phyloP scores from a whole-genome alignment of 2,888 invertebrate genomes.

The Lamellibrachia columna region DNA sequence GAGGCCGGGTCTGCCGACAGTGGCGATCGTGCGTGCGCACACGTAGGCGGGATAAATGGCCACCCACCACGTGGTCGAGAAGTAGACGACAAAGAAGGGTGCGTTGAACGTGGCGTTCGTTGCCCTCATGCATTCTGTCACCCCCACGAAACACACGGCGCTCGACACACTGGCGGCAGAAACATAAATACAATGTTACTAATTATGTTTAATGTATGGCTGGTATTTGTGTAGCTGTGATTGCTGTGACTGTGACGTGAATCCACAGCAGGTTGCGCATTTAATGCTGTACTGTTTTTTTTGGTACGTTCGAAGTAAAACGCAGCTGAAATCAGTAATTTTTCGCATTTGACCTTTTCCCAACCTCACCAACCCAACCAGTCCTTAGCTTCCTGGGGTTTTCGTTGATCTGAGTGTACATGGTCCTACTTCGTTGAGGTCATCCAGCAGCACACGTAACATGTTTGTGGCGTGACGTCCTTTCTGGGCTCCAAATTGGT shows the following conservation, averaged over 20 bases:
- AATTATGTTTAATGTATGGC: background rate
- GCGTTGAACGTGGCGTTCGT: constrained; percentile 75
- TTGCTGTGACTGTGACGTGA: background rate
- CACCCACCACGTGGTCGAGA: constrained; percentile 90
- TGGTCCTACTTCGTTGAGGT: too few species aligned
- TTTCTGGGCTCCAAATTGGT: too few species aligned
- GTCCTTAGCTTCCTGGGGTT: too few species aligned
- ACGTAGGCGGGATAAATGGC: constrained; percentile 90
- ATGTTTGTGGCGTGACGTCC: too few species aligned
- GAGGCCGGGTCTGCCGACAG: constrained; percentile 71
- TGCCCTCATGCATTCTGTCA: constrained; percentile 77
- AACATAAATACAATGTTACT: background rate
- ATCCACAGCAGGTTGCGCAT: too few species aligned
- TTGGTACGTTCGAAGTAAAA: too few species aligned
- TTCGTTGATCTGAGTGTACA: too few species aligned
- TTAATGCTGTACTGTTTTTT: too few species aligned
- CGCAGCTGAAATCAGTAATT: too few species aligned
- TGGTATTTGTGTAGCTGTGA: background rate
- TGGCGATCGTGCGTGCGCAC: constrained; percentile 66
- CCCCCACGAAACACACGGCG: constrained; percentile 90
- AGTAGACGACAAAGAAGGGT: constrained; percentile 95
- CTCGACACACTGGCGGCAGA: constrained; percentile 58
- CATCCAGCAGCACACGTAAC: too few species aligned
- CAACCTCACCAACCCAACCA: too few species aligned
- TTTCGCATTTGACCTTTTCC: too few species aligned